Evolutionary conservation across 2,888 invertebrate species (phyloP), one percentile per base, ranked within the genome.

Genomic region (Clanis bilineata): DNA sequence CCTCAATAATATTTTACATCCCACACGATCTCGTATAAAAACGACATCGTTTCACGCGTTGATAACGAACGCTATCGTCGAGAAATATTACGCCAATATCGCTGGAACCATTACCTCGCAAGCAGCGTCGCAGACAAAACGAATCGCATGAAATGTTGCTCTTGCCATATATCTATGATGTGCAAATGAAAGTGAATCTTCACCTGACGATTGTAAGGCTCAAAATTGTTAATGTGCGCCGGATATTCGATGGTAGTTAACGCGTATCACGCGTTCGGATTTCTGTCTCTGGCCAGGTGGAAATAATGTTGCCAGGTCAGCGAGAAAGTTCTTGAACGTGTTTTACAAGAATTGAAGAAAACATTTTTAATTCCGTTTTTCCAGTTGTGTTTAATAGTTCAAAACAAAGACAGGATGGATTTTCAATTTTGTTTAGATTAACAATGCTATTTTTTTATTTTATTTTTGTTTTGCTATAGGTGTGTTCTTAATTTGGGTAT

Each of bases 21-120:
- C 67, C 74, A 73, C 71, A 68, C 71, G 67, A 71, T 73, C 72
- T 72, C 67, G 72, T 74, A 79, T 77, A 80, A 82, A 84, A 82
- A 79, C 78, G 77, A 58, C 58, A 58, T 58, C 45, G 45, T 74
- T 78, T 76, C 76, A 76, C 77, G 68, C 75, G 76, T 71, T 83
- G 87, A 86, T 86, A 87, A 81, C 80, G 77, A 84, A 83, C 77
- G 85, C 73, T 84, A 85, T 84, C 80, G 71, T 67, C 62, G 73
- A 84, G 83, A 86, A 85, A 86, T 86, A 87, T 86, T 83, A 83
- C 82, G 76, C 77, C 83, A 82, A 87, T 85, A 85, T 84, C 79
- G 74, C 73, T 72, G 79, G 77, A 82, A 79, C 79, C 82, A 82
- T 86, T 85, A 82, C 79, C 77, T 76, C 79, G 73, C 77, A 78